Base-by-base conservation (phyloP, 2,888 invertebrate genomes). In the Lymantria dispar region DNA sequence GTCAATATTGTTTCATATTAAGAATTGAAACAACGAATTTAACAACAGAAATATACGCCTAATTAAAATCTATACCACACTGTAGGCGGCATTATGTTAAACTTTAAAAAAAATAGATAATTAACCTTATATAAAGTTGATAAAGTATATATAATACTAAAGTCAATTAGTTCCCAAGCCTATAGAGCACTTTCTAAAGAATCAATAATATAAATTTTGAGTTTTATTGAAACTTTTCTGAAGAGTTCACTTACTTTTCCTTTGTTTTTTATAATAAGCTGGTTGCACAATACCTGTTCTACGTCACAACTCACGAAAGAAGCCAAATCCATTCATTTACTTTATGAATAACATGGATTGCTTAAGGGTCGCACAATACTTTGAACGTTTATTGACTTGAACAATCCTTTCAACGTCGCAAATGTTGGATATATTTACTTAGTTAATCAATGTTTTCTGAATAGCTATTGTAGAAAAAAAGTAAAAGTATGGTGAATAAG, bases 361-460 rank as follows among this genome's bases (percentile, higher is more conserved):
- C 59, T 62, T 62, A 55, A 63, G 52, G 49, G 45, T 54, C 45
- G 66, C 10, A 69, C 63, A 71, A 68, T 45, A 48, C 56, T 59
- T 62, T 59, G 48, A 54, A 64, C 63, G 66, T 65, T 66, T 58
- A 68, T 65, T 61, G 63, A 56, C 49, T 52, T 59, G 45, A 43
- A 52, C 45, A 62, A 64, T 56, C 48, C 50, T 59, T 52, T 53
- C 38, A 56, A 63, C 56, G 50, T 72, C 60, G 72, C 62, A 66
- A 78, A 75, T 68, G 74, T 72, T 72, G n/a, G n/a, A n/a, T n/a
- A n/a, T n/a, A n/a, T 59, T 62, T 53, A 48, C 52, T 54, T 52
- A 68, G 60, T 47, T 54, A 33, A 55, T 60, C 56, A 42, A 49
- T 50, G 62, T 60, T 57, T 59, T 42, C 48, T 60, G 62, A 60